Conservation (phyloP, 2,888 invertebrate genomes). For the Drosophila ezoana region DNA sequence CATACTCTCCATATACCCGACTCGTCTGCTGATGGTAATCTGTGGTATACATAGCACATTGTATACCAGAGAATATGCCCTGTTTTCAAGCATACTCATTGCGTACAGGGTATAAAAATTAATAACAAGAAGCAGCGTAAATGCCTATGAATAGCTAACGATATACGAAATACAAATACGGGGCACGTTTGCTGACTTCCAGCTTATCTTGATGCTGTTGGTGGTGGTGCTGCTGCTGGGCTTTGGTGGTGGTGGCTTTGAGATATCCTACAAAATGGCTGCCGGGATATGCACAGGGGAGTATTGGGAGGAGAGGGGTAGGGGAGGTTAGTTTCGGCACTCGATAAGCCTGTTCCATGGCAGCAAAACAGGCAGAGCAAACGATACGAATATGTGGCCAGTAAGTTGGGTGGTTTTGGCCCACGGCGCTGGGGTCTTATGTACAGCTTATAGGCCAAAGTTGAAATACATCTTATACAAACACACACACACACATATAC, state of each 20-base stretch:
- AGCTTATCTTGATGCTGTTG: constrained; percentile 37
- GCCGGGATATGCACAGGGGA: constrained; percentile 24
- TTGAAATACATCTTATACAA: constrained; percentile 57
- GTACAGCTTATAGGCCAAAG: constrained; percentile 74
- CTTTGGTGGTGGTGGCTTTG: constrained; percentile 47
- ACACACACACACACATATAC: constrained; percentile 23
- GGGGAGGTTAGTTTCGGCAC: not conserved
- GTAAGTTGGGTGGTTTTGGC: constrained; percentile 16
- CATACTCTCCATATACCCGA: too few relatives aligned
- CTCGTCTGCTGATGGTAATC: too few relatives aligned
- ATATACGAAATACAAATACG: constrained; percentile 33
- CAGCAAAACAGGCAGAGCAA: constrained; percentile 38
- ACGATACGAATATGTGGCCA: not conserved
- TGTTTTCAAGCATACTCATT: not conserved
- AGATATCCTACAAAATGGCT: constrained; percentile 63
- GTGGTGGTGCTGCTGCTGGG: constrained; percentile 11
- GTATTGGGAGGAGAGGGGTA: not conserved
- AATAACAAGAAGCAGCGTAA: constrained; percentile 47
- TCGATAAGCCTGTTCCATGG: constrained; percentile 61
- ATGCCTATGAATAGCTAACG: constrained; percentile 67
- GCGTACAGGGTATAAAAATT: constrained; percentile 28
- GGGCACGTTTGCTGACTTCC: constrained; percentile 20
- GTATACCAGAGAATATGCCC: not conserved
- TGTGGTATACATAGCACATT: too few relatives aligned
- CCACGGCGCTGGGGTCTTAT: constrained; percentile 21